These are phyloP conservation scores for Sinocyclocheilus grahami DNA, from an alignment of 2,113 vertebrate species.

Conservation along the genomic window DNA sequence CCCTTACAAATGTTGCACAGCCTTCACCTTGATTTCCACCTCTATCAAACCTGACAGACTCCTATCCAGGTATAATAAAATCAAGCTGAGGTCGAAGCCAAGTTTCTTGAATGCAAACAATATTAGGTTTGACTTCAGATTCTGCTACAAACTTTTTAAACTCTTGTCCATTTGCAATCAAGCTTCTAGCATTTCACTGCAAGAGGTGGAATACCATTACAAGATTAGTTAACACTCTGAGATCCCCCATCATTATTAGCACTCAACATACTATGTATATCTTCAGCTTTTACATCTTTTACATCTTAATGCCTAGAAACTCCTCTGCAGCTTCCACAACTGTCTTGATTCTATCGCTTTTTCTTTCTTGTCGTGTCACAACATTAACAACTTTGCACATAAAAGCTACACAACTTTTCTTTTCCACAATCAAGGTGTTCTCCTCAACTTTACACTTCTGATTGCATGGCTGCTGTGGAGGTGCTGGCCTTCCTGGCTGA, in stretches of 20 bases:
- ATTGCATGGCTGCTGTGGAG: not conserved
- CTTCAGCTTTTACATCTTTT: too few species aligned
- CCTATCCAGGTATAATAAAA: not conserved
- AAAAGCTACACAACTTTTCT: not conserved
- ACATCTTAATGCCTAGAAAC: too few species aligned
- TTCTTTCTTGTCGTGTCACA: not conserved
- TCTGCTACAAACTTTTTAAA: not conserved
- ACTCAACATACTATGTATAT: too few species aligned
- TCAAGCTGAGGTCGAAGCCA: not conserved
- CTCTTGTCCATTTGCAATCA: not conserved
- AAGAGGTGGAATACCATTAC: too few species aligned
- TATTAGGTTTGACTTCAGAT: not conserved
- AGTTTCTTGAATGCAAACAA: not conserved
- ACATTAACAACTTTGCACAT: not conserved
- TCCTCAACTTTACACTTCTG: not conserved
- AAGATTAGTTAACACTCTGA: too few species aligned
- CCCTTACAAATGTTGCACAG: not conserved
- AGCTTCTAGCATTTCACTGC: not conserved
- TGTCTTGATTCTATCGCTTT: not conserved
- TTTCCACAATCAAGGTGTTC: not conserved
- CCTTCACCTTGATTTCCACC: too few species aligned
- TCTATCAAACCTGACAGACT: too few species aligned
- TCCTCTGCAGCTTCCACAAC: too few species aligned
- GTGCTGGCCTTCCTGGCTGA: not conserved
- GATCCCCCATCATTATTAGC: too few species aligned